These are phyloP conservation scores for Myioborus melanocephalus DNA, from an alignment of 2,797 vertebrate species.

Conservation along the genomic window DNA sequence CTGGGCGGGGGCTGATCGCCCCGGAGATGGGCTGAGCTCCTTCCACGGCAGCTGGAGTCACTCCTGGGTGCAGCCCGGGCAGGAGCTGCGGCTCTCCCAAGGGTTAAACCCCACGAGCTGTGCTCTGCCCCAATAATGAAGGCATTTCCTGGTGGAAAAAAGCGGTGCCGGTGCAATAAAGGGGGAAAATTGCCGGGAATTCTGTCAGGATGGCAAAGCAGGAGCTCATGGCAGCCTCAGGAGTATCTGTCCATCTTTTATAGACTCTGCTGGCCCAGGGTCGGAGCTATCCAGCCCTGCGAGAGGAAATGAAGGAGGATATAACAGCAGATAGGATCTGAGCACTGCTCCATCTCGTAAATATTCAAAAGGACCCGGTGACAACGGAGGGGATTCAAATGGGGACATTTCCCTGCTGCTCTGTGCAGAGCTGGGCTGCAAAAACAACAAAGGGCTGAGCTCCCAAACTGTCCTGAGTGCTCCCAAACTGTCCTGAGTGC, in stretches of 20 bases:
- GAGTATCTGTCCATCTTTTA: constrained; percentile 11
- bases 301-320: constrained; percentile 69
- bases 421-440: background rate
- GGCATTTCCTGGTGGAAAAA: background rate
- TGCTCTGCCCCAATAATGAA: fast-evolving
- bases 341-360: background rate
- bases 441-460: background rate
- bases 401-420: constrained; percentile 1
- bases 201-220: background rate
- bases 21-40: fast-evolving
- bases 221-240: background rate
- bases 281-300: background rate
- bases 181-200: background rate
- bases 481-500: too few relatives aligned
- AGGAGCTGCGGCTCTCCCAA: background rate
- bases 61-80: fast-evolving
- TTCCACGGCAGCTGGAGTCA: background rate
- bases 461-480: too few relatives aligned
- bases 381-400: constrained; percentile 42
- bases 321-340: constrained; percentile 42
- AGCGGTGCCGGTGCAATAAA: background rate
- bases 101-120: background rate
- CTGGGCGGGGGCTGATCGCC: background rate
- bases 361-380: constrained; percentile 55
- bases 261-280: background rate